phyloP scores from a whole-genome alignment of 2,113 vertebrate species.

The Odocoileus hemionus region DNA sequence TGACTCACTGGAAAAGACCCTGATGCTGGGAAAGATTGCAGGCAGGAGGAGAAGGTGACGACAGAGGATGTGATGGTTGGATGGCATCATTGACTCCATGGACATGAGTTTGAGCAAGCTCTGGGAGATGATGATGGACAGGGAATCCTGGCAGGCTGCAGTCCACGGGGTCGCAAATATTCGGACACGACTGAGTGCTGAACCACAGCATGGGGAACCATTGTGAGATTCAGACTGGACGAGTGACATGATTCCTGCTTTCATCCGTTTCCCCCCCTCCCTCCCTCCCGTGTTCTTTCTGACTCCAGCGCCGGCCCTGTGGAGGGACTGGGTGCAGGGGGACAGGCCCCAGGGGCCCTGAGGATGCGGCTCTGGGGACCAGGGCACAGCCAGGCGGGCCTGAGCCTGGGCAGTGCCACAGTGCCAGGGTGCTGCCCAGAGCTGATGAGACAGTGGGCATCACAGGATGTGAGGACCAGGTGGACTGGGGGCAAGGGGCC shows the following conservation, averaged over 20 bases:
- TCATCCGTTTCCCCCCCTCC: background rate
- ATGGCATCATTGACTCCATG: rapidly evolving
- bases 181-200: rapidly evolving
- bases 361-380: too few relatives aligned
- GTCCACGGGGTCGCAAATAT: rapidly evolving
- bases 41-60: rapidly evolving
- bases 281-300: too few relatives aligned
- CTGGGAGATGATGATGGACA: rapidly evolving
- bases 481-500: background rate
- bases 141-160: rapidly evolving
- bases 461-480: background rate
- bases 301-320: too few relatives aligned
- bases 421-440: background rate
- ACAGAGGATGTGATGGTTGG: background rate
- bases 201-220: background rate
- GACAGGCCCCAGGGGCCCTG: background rate
- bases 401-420: background rate
- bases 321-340: background rate
- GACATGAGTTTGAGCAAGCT: background rate
- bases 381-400: background rate
- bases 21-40: background rate
- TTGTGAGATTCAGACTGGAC: background rate
- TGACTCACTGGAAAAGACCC: background rate
- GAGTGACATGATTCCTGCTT: background rate
- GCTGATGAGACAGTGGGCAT: background rate